phyloP scores from a whole-genome alignment of 2,113 vertebrate genomes.

The Poeciliopsis retropinna region DNA sequence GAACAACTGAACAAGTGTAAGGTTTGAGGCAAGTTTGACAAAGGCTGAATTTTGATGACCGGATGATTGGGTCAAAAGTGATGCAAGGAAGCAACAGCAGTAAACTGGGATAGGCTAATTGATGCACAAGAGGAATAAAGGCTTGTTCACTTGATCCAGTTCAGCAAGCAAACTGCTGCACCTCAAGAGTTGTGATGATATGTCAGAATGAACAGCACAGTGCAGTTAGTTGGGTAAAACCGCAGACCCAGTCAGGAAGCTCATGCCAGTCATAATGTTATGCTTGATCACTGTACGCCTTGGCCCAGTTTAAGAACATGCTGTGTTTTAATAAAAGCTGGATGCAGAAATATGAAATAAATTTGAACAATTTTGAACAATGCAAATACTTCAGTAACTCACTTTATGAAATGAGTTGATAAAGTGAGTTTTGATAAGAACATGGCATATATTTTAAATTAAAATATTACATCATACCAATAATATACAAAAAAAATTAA shows the following conservation, averaged over 20 bases:
- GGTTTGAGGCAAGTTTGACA: neutral
- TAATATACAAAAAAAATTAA: neutral
- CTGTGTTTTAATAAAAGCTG: neutral
- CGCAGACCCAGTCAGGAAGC: neutral
- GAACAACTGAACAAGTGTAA: neutral
- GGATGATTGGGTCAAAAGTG: neutral
- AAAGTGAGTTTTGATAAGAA: neutral
- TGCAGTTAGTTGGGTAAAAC: neutral
- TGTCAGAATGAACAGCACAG: neutral
- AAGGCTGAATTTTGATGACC: neutral
- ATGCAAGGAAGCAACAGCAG: neutral
- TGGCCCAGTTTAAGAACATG: neutral
- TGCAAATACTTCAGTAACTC: neutral
- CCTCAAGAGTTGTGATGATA: neutral
- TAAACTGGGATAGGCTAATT: neutral
- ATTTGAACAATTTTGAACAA: too few relatives aligned
- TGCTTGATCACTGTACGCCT: neutral
- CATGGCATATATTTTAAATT: neutral
- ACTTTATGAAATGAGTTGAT: neutral
- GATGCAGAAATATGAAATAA: neutral
- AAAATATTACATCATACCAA: neutral
- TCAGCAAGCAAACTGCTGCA: neutral
- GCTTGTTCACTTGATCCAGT: neutral
- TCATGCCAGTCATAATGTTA: neutral
- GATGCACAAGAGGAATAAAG: neutral